These are phyloP conservation scores for Cyrtonyx montezumae DNA, from an alignment of 2,113 vertebrate species.

Conservation along the genomic window DNA sequence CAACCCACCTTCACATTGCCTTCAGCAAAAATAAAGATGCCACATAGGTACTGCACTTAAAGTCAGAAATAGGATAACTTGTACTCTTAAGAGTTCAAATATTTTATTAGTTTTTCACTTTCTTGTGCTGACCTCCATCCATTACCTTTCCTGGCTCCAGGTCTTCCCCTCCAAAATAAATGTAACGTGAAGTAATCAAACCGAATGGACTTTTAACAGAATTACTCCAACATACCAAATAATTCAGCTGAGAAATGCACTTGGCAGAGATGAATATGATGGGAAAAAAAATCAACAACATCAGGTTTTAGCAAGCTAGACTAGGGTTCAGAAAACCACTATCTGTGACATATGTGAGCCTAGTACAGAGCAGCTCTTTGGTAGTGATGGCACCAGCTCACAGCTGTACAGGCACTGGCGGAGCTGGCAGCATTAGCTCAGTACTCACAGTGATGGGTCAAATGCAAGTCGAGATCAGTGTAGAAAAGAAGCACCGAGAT, in stretches of 20 bases:
- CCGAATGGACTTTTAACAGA: neutral
- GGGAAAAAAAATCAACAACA: neutral
- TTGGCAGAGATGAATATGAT: neutral
- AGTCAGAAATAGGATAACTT: neutral
- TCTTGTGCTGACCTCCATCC: neutral
- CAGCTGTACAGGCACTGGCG: neutral
- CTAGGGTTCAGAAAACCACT: neutral
- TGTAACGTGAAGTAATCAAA: neutral
- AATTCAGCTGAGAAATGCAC: neutral
- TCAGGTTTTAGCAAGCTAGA: neutral
- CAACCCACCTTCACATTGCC: neutral
- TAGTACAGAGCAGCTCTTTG: neutral
- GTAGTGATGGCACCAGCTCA: neutral
- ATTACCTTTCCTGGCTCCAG: neutral
- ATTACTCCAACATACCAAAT: neutral
- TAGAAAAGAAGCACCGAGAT: fast-evolving
- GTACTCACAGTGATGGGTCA: no score
- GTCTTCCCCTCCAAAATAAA: neutral
- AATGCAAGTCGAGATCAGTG: fast-evolving
- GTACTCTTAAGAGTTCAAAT: neutral
- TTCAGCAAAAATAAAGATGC: neutral
- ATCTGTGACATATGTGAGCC: neutral
- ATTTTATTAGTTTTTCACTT: neutral
- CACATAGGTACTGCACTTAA: neutral
- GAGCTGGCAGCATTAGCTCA: neutral